Evolutionary conservation across 2,888 invertebrate genomes (phyloP).

Genomic region (Cheilosia vulpina): DNA sequence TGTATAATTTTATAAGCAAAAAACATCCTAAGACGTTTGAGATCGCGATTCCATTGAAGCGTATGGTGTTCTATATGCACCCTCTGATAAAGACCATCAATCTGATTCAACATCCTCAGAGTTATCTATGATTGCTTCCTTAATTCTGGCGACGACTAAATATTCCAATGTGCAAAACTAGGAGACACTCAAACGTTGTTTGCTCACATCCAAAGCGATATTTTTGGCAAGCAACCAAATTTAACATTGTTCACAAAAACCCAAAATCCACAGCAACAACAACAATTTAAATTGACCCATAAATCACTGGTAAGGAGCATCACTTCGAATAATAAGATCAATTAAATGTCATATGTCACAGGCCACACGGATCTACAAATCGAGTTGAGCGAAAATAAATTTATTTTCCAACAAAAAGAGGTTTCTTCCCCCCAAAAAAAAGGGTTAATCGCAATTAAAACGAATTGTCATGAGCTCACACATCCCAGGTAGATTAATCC

Average conservation of each 20-base stretch:
- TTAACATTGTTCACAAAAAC: background rate
- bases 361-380: conserved; percentile 2
- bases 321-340: conserved; percentile 56
- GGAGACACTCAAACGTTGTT: too few species aligned
- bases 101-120: too few species aligned
- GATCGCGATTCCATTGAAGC: too few species aligned
- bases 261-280: too few species aligned
- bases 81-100: too few species aligned
- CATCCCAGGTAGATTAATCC: conserved; percentile 55
- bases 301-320: conserved; percentile 56
- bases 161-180: too few species aligned
- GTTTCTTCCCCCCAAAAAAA: conserved; percentile 51
- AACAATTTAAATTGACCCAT: conserved; percentile 9
- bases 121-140: too few species aligned
- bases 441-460: conserved; percentile 65
- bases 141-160: too few species aligned
- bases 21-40: too few species aligned
- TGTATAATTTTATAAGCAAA: too few species aligned
- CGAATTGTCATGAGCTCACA: conserved; percentile 44
- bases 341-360: conserved; percentile 42
- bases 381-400: conserved; percentile 16
- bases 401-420: conserved; percentile 31
- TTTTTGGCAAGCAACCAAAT: background rate
- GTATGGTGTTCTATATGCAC: too few species aligned
- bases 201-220: too few species aligned